These are phyloP conservation scores for Microcebus jonahi DNA, from an alignment of 2,113 vertebrate species.

Conservation along the genomic window DNA sequence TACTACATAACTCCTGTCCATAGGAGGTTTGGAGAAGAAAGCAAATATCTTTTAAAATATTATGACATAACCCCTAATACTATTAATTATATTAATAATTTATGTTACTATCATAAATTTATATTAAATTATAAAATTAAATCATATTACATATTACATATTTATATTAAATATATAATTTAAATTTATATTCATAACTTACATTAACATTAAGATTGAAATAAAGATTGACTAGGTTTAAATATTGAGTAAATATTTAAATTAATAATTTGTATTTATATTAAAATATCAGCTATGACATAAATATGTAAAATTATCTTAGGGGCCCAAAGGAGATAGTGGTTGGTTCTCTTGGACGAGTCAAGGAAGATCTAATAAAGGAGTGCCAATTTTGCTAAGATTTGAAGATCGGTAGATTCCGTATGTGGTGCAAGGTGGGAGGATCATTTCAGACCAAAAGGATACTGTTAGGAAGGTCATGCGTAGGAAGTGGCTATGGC, in stretches of 20 bases:
- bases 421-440: not conserved
- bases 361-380: not conserved
- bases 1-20: not conserved
- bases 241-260: not conserved
- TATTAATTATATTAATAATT: not conserved
- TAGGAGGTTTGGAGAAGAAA: not conserved
- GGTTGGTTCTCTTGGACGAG: not conserved
- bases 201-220: not conserved
- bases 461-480: not conserved
- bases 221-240: not conserved
- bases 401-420: not conserved
- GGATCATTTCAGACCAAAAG: not conserved
- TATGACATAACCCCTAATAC: not conserved
- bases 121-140: not conserved
- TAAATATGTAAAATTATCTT: not conserved
- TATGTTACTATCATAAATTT: not conserved
- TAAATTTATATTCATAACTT: not conserved
- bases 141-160: no score
- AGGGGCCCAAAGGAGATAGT: not conserved
- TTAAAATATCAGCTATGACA: not conserved
- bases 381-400: not conserved
- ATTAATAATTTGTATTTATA: not conserved
- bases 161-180: no score
- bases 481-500: not conserved
- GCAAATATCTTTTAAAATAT: not conserved